These are phyloP conservation scores for Aurelia aurita complex sp. Pacific DNA, from an alignment of 30 jellyfish, hydroid and myxozoan genomes.

Conservation along the genomic window DNA sequence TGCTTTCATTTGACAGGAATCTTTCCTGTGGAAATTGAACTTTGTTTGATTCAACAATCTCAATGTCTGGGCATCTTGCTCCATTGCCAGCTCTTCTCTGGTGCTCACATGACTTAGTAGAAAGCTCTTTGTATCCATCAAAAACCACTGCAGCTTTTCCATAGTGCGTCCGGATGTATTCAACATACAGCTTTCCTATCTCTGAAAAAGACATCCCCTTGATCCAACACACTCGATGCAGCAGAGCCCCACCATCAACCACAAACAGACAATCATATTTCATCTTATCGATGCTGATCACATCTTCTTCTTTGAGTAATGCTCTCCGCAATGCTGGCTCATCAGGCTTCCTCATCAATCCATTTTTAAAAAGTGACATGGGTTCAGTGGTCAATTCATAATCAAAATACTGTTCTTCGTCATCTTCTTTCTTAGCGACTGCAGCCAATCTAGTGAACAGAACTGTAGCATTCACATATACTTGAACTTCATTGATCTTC, in stretches of 20 bases:
- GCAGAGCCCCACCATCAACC: constrained; percentile 69
- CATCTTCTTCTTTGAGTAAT: constrained; percentile 20
- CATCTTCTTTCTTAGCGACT: constrained; percentile 44
- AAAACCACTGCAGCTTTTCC: constrained; percentile 41
- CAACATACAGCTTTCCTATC: constrained; percentile 12
- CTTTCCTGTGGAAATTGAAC: constrained; percentile 20
- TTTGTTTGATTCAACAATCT: constrained; percentile 28
- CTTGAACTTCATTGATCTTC: constrained; percentile 30
- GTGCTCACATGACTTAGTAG: constrained; percentile 51
- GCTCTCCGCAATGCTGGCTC: constrained; percentile 14
- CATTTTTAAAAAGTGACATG: constrained; percentile 10
- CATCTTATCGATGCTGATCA: neutral
- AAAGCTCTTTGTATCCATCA: constrained; percentile 42
- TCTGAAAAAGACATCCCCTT: constrained; percentile 52
- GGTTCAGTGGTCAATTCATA: constrained; percentile 58
- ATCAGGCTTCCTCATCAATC: constrained; percentile 71
- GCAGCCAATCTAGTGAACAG: constrained; percentile 69
- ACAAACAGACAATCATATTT: constrained; percentile 3
- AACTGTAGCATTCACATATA: constrained; percentile 52
- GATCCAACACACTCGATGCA: constrained; percentile 62
- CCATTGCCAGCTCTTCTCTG: constrained; percentile 22
- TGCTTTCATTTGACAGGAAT: constrained; percentile 44
- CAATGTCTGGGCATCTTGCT: constrained; percentile 58
- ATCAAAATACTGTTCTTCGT: constrained; percentile 44
- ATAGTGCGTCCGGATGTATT: constrained; percentile 21